A percentile compares a stretch with the other conserved stretches of the same genome.
phyloP scores from a whole-genome alignment of 1,140 invertebrate genomes.

The Lamellibrachia luymesi region DNA sequence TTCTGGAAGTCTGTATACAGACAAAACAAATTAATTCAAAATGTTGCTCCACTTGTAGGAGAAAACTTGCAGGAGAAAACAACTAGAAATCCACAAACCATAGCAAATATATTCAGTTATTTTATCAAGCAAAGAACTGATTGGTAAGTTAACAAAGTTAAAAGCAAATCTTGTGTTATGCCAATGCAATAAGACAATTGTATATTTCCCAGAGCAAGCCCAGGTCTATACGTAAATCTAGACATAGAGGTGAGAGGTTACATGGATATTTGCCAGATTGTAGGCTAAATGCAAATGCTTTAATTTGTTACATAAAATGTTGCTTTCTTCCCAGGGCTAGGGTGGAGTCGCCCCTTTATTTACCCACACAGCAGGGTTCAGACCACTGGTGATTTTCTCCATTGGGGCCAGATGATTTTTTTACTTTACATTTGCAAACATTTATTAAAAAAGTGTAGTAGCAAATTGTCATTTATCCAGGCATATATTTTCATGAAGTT shows the following conservation, averaged over 20 bases:
- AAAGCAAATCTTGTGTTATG: not conserved
- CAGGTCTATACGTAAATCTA: too few species aligned
- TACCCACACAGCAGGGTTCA: not conserved
- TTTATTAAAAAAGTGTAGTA: not conserved
- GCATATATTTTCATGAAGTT: not conserved
- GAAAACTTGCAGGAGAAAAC: too few species aligned
- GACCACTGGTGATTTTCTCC: not conserved
- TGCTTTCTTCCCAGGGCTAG: not conserved
- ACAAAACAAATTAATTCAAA: too few species aligned
- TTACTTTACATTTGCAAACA: not conserved
- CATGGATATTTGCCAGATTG: not conserved
- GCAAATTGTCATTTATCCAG: not conserved
- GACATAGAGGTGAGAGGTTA: not conserved
- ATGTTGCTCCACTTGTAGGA: too few species aligned
- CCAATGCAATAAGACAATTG: not conserved
- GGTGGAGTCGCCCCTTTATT: not conserved
- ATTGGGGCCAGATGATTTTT: not conserved
- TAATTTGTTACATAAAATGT: not conserved
- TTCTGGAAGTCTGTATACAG: not conserved
- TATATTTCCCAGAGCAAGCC: not conserved
- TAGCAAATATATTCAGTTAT: not conserved
- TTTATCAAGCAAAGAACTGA: not conserved
- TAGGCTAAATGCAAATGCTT: not conserved
- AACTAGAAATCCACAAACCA: not conserved
- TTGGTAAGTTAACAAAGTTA: not conserved